A percentile compares a stretch with the other conserved stretches of the same genome.
phyloP scores from a whole-genome alignment of 2,113 vertebrate species.

The Gopherus flavomarginatus region DNA sequence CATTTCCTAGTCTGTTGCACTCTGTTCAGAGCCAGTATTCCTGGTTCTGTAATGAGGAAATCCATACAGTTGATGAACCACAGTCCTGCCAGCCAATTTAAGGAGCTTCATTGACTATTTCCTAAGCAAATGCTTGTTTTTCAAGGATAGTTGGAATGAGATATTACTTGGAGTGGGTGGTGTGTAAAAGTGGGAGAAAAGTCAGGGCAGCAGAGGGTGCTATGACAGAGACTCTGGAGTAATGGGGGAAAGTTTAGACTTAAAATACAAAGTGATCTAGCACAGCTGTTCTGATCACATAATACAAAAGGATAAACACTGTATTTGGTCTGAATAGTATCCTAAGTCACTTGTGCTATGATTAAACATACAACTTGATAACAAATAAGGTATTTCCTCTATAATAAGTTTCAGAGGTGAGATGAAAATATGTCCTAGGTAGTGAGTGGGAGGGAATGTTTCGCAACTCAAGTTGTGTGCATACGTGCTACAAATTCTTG shows the following conservation, averaged over 20 bases:
- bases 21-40: background rate
- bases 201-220: background rate
- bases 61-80: background rate
- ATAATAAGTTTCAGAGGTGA: background rate
- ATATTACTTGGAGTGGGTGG: background rate
- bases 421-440: background rate
- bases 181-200: background rate
- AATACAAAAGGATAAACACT: background rate
- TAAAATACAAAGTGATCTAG: background rate
- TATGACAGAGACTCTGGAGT: background rate
- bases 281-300: background rate
- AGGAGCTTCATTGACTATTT: background rate
- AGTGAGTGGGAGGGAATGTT: background rate
- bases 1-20: background rate
- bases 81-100: background rate
- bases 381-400: background rate
- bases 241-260: background rate
- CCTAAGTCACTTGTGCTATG: background rate
- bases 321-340: background rate
- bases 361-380: background rate
- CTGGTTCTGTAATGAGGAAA: background rate
- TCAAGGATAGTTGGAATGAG: background rate
- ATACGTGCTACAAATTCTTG: conserved; percentile 53
- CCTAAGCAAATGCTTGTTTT: background rate
- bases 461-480: conserved; percentile 32